These are phyloP conservation scores for Xenopus petersii DNA, from an alignment of 2,797 vertebrate genomes.

Conservation along the genomic window DNA sequence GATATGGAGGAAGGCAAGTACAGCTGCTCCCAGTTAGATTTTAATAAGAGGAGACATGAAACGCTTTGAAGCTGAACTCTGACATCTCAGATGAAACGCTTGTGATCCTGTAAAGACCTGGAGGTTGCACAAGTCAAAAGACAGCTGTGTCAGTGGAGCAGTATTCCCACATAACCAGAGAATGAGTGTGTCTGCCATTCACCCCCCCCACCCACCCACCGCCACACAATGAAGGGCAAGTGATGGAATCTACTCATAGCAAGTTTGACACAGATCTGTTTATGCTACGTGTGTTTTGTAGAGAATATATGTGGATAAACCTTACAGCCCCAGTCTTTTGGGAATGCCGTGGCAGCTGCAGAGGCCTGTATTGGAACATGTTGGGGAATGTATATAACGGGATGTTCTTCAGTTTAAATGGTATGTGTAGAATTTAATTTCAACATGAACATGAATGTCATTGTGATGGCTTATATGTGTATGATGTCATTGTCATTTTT, in stretches of 20 bases:
- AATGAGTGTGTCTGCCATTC: conserved; percentile 54
- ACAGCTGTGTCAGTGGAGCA: conserved; percentile 62
- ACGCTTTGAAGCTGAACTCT: conserved; percentile 61
- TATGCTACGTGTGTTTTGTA: background rate
- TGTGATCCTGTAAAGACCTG: conserved; percentile 66
- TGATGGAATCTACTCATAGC: conserved; percentile 6
- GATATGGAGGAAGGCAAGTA: conserved; percentile 13
- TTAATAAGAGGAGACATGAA: conserved; percentile 62
- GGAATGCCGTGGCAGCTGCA: too few species aligned
- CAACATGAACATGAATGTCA: too few species aligned
- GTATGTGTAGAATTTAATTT: too few species aligned
- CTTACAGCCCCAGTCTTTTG: too few species aligned
- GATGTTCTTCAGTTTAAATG: too few species aligned
- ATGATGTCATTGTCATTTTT: too few species aligned
- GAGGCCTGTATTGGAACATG: too few species aligned
- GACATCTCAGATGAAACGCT: conserved; percentile 56
- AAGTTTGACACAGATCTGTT: background rate
- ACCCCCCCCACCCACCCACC: conserved; percentile 46
- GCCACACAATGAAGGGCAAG: conserved; percentile 24
- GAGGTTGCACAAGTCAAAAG: conserved; percentile 62
- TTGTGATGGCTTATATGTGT: too few species aligned
- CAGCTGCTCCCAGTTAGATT: conserved; percentile 70
- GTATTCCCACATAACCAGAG: conserved; percentile 42
- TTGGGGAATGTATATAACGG: too few species aligned
- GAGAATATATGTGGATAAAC: too few species aligned